Conservation (phyloP, 2,888 invertebrate genomes). For the Heteromyza rotundicornis region DNA sequence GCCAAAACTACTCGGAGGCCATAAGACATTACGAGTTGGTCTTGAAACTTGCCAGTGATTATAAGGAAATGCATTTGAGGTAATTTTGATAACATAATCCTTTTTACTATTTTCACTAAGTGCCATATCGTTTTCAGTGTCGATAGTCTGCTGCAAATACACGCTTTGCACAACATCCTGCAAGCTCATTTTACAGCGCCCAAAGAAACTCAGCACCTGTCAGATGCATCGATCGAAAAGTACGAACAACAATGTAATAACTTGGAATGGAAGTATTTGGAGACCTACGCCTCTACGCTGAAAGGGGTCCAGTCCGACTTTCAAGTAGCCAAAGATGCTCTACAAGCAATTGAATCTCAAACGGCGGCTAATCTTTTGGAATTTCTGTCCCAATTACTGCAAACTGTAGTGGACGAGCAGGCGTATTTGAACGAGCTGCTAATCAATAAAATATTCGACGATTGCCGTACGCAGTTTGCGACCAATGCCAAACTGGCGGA, state of each 20-base stretch:
- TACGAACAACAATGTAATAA: slow-evolving; percentile 62
- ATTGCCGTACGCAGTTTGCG: slow-evolving; percentile 35
- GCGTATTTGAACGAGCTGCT: slow-evolving; percentile 30
- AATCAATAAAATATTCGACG: slow-evolving; percentile 49
- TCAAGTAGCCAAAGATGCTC: slow-evolving; percentile 11
- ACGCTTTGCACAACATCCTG: slow-evolving; percentile 71
- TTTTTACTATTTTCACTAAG: neutral
- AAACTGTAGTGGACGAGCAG: slow-evolving; percentile 18
- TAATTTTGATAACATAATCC: neutral
- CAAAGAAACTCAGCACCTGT: neutral
- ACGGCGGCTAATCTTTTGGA: slow-evolving; percentile 21
- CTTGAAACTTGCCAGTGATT: slow-evolving; percentile 63
- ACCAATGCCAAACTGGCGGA: slow-evolving; percentile 29
- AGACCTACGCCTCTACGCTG: slow-evolving; percentile 44
- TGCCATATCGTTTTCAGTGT: slow-evolving; percentile 48
- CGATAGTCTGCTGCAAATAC: slow-evolving; percentile 72
- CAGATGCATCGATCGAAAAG: neutral
- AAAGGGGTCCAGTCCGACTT: slow-evolving; percentile 37
- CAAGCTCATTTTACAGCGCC: slow-evolving; percentile 58
- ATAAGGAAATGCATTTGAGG: slow-evolving; percentile 47
- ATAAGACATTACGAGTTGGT: slow-evolving; percentile 70
- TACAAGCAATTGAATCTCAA: slow-evolving; percentile 15
- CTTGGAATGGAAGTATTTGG: slow-evolving; percentile 68
- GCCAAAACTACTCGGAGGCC: slow-evolving; percentile 65
- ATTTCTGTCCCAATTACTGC: slow-evolving; percentile 36